These are phyloP conservation scores for Callospermophilus lateralis DNA, from an alignment of 2,113 vertebrate genomes.

Conservation along the genomic window DNA sequence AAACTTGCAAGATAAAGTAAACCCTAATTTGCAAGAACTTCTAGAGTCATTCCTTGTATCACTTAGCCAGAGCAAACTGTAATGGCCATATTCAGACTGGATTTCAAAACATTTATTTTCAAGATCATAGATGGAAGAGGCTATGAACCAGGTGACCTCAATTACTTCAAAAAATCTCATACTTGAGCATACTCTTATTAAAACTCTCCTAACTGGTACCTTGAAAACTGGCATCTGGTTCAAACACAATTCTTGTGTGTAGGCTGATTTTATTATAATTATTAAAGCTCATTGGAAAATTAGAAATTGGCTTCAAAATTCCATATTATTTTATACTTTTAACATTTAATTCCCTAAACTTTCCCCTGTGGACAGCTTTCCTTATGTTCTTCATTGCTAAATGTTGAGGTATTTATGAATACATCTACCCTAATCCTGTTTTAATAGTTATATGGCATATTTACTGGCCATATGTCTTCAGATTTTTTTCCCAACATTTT, in stretches of 20 bases:
- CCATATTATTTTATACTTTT: not conserved
- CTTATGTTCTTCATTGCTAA: not conserved
- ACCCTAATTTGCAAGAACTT: not conserved
- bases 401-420: not conserved
- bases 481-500: not conserved
- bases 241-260: not conserved
- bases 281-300: not conserved
- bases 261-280: not conserved
- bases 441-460: not conserved
- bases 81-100: not conserved
- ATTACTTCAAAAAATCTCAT: not conserved
- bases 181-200: not conserved
- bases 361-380: not conserved
- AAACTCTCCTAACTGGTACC: not conserved
- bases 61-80: not conserved
- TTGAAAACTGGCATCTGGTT: not conserved
- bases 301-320: not conserved
- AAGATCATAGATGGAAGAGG: not conserved
- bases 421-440: not conserved
- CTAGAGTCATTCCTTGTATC: not conserved
- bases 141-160: not conserved
- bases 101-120: not conserved
- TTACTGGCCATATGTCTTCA: not conserved
- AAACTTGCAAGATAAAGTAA: not conserved
- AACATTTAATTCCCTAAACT: not conserved